These are phyloP conservation scores for Stegodyphus dumicola DNA, from an alignment of 1,140 invertebrate genomes.

Conservation along the genomic window DNA sequence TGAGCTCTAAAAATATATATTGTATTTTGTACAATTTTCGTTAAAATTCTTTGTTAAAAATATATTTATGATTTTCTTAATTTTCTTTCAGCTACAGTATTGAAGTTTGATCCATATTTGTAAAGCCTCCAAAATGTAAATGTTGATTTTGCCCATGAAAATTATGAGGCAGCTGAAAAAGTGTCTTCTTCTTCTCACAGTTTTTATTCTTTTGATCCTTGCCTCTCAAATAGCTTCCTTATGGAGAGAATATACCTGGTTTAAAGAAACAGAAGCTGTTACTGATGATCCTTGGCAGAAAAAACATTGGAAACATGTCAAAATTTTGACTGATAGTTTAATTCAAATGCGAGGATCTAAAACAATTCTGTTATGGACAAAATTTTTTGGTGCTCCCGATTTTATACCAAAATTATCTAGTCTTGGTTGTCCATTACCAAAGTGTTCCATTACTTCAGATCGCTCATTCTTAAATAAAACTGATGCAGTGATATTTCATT, in stretches of 20 bases:
- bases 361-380: slow-evolving; percentile 60
- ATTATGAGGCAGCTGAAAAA: no score
- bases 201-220: not conserved
- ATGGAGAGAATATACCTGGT: not conserved
- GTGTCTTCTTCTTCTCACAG: no score
- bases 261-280: not conserved
- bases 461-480: slow-evolving; percentile 38
- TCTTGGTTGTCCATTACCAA: slow-evolving; percentile 24
- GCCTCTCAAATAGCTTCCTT: not conserved
- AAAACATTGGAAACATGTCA: slow-evolving; percentile 50
- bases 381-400: slow-evolving; percentile 54
- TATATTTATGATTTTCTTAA: no score
- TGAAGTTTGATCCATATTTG: no score
- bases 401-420: slow-evolving; percentile 46
- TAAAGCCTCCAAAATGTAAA: no score
- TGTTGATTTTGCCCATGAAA: no score
- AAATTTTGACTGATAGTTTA: slow-evolving; percentile 6
- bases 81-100: no score
- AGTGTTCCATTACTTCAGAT: slow-evolving; percentile 62
- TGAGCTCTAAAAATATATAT: no score
- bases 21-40: no score
- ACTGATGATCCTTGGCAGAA: slow-evolving; percentile 40
- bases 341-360: slow-evolving; percentile 4
- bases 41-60: no score
- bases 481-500: slow-evolving; percentile 63